Base-by-base conservation (phyloP, 1,140 invertebrate species). In the Zaprionus ghesquierei region DNA sequence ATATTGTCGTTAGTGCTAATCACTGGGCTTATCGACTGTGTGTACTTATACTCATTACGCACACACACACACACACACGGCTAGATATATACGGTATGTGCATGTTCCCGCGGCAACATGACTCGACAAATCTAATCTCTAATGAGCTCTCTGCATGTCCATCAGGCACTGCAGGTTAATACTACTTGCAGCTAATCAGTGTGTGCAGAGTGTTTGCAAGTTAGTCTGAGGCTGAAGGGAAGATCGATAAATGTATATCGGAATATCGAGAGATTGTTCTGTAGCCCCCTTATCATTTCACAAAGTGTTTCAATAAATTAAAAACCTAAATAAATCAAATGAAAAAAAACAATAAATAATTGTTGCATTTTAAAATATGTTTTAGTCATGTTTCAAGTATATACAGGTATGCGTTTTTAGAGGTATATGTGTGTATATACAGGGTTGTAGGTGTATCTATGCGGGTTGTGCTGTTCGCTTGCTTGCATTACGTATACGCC, bases 1-100 rank as follows among this genome's bases (percentile, higher is more conserved):
- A 75, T 72, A 75, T 75, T 81, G 78, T 86, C 74, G 69, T 85
- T 75, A 54, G 71, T 65, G 46, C 50, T 84, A 82, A 82, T 82
- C 79, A 74, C 49, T 44, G 33, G 41, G 53, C 75, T 82, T 82
- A 81, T 75, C 69, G 44, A 22, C 58, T 33, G 44, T 49, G 27
- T 49, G 27, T 49, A 49, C 46, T 31, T 31, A 49, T 49, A 60
- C 44, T 50, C 58, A 60, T 50, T 60, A 60, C 29, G 25, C 18
- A 9, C 29, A 58, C 38, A 69, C 13, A 38, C 2, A 56, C 12
- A 31, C 15, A 29, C 33, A 55, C 6, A 55, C 22, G 1, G 25
- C 51, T 18, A 6, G 2, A 15, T 25, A 33, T 35, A 20, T 18
- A 25, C 5, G 5, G 15, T 10, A 22, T 27, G 9, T 60, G 23